Evolutionary conservation across 2,888 invertebrate genomes (phyloP).

Genomic region (Scaptomyza flava): DNA sequence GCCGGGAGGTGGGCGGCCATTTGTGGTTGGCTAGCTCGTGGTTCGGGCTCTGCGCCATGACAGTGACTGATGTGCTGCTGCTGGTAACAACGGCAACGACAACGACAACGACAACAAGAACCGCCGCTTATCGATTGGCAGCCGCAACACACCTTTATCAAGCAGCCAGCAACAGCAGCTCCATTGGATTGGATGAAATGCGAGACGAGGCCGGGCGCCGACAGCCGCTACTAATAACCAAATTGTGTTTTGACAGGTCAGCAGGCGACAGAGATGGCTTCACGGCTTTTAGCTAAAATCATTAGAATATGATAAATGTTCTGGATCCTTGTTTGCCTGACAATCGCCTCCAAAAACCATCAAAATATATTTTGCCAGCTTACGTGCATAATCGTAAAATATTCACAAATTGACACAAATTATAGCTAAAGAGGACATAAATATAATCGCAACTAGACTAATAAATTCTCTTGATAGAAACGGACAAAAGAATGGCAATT

Average conservation of each 20-base stretch:
- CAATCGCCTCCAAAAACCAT: slow-evolving; percentile 44
- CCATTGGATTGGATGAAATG: slow-evolving; percentile 73
- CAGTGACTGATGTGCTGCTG: slow-evolving; percentile 83
- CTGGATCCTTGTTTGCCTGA: slow-evolving; percentile 56
- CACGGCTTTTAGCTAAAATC: slow-evolving; percentile 43
- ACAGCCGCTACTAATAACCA: slow-evolving; percentile 66
- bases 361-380: slow-evolving; percentile 40
- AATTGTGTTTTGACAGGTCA: slow-evolving; percentile 75
- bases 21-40: slow-evolving; percentile 58
- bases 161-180: slow-evolving; percentile 46
- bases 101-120: slow-evolving; percentile 5
- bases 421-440: slow-evolving; percentile 14
- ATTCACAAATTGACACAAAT: slow-evolving; percentile 40
- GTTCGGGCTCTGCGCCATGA: slow-evolving; percentile 60
- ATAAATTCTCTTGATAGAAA: slow-evolving; percentile 5
- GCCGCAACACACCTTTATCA: slow-evolving; percentile 80
- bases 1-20: slow-evolving; percentile 30
- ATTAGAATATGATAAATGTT: slow-evolving; percentile 73
- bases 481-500: neutral
- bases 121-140: slow-evolving; percentile 79
- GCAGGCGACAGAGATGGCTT: slow-evolving; percentile 16
- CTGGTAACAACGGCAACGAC: slow-evolving; percentile 28
- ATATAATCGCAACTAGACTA: slow-evolving; percentile 8
- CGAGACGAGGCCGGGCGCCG: slow-evolving; percentile 48
- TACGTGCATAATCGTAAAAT: slow-evolving; percentile 47